A percentile compares a stretch with the other conserved stretches of the same genome.
These are phyloP conservation scores for Dicyrtomina minuta DNA, from an alignment of 2,888 invertebrate genomes.

Conservation along the genomic window DNA sequence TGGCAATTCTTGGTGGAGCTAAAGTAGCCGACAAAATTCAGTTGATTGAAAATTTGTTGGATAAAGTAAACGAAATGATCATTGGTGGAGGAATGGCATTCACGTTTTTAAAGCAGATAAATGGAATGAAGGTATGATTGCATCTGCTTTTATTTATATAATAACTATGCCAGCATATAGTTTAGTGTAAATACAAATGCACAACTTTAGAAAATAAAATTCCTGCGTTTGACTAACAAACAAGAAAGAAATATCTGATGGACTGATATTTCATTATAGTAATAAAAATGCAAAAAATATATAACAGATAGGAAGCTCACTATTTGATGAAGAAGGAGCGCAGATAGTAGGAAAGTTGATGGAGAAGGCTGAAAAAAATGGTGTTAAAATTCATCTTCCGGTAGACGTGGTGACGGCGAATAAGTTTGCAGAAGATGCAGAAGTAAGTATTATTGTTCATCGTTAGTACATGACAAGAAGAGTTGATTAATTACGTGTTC, in stretches of 20 bases:
- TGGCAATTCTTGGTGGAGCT: slow-evolving; percentile 98
- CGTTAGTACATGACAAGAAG: slow-evolving; percentile 1
- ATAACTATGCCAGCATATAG: too few species aligned
- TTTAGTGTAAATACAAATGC: too few species aligned
- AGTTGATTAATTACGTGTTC: slow-evolving; percentile 5
- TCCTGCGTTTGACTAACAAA: too few species aligned
- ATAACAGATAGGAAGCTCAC: slow-evolving; percentile 82
- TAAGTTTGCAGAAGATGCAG: slow-evolving; percentile 92
- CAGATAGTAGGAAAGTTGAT: slow-evolving; percentile 88
- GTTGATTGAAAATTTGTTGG: slow-evolving; percentile 93
- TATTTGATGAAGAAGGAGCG: slow-evolving; percentile 94
- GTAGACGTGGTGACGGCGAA: slow-evolving; percentile 93
- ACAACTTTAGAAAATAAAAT: too few species aligned
- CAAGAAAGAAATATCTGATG: too few species aligned
- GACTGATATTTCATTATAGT: too few species aligned
- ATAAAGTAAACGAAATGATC: slow-evolving; percentile 99
- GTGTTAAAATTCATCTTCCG: slow-evolving; percentile 90
- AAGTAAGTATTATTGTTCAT: slow-evolving; percentile 45
- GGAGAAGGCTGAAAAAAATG: slow-evolving; percentile 87
- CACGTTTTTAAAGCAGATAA: slow-evolving; percentile 91
- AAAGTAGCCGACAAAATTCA: slow-evolving; percentile 99
- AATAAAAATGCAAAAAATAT: too few species aligned
- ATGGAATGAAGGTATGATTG: slow-evolving; percentile 76
- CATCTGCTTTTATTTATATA: too few species aligned
- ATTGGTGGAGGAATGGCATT: slow-evolving; percentile 99